These are phyloP conservation scores for Lasioglossum morio DNA, from an alignment of 2,888 invertebrate genomes.

Conservation along the genomic window DNA sequence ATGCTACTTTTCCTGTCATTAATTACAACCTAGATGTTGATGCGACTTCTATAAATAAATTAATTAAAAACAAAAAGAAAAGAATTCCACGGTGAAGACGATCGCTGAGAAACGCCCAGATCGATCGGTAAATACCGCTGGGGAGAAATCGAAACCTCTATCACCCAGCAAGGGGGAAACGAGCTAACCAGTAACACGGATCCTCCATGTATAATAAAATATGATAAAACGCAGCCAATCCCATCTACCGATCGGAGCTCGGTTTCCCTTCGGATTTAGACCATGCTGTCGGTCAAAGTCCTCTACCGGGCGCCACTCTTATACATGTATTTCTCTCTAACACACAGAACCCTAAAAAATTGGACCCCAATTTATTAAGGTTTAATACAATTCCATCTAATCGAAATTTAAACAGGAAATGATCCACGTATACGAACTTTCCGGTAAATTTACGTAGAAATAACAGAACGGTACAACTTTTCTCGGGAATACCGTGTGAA, in stretches of 20 bases:
- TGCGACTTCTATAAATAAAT: too few relatives aligned
- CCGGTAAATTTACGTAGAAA: too few relatives aligned
- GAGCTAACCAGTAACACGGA: slow-evolving; percentile 51
- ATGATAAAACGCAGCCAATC: slow-evolving; percentile 78
- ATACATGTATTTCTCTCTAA: not conserved
- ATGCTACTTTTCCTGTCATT: slow-evolving; percentile 42
- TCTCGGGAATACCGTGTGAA: too few relatives aligned
- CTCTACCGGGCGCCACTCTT: slow-evolving; percentile 16
- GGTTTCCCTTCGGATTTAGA: slow-evolving; percentile 59
- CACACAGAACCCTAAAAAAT: not conserved
- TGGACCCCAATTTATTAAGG: not conserved
- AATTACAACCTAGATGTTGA: slow-evolving; percentile 14
- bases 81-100: not conserved
- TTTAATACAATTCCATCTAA: not conserved
- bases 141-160: slow-evolving; percentile 52
- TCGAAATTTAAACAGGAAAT: not conserved
- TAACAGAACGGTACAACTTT: too few relatives aligned
- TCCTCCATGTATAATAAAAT: slow-evolving; percentile 79
- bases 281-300: slow-evolving; percentile 37
- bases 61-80: too few relatives aligned
- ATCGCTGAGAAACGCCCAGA: not conserved
- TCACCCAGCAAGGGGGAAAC: slow-evolving; percentile 45
- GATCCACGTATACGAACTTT: too few relatives aligned
- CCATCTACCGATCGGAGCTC: slow-evolving; percentile 71
- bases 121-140: slow-evolving; percentile 37